Base-by-base conservation (phyloP, 2,797 vertebrate species). In the Pseudotriccus pelzelni region DNA sequence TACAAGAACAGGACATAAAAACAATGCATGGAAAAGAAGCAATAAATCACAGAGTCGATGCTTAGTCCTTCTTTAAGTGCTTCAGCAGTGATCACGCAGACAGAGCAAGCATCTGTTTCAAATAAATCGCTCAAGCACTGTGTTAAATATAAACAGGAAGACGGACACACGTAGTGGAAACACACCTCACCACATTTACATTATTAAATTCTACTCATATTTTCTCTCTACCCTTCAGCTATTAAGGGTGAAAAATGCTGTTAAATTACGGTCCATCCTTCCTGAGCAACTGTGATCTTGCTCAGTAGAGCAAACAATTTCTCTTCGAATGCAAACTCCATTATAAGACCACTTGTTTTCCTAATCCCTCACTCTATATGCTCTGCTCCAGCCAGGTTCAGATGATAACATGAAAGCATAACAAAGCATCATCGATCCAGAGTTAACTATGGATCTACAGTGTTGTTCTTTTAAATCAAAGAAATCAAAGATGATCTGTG, bases 81-180 rank as follows among this genome's bases (percentile, higher is more conserved):
- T 90, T 93, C 81, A 93, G 62, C 97, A 94, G 96, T 69, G 90
- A 98, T 49, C 94, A 64, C 36, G 77, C 97, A 96, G 94, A 86
- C 72, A 90, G 95, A 98, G 97, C 95, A 90, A 56, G 83, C 92
- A 96, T 97, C 97, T 98, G 98, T 97, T 97, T 96, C 81, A 91
- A 91, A 95, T 96, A 94, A 91, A 92, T 77, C 4, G 27, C 50
- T 52, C 10, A 3, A 97, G 96, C 53, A 56, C 95, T 80, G 95
- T 34, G 84, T 96, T 97, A 97, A 97, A 97, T 89, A 97, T 97
- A 98, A 98, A 98, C 96, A 98, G 98, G 98, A 98, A 98, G 98
- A 97, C 67, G 37, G 95, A 87, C 90, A 93, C 94, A 97, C 84
- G 74, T 95, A 95, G 82, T 84, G 95, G 95, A 96, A 95, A 88